A percentile compares a stretch with the other conserved stretches of the same genome.
Evolutionary conservation across 1,140 invertebrate species (phyloP).

Genomic region (Babylonia areolata): DNA sequence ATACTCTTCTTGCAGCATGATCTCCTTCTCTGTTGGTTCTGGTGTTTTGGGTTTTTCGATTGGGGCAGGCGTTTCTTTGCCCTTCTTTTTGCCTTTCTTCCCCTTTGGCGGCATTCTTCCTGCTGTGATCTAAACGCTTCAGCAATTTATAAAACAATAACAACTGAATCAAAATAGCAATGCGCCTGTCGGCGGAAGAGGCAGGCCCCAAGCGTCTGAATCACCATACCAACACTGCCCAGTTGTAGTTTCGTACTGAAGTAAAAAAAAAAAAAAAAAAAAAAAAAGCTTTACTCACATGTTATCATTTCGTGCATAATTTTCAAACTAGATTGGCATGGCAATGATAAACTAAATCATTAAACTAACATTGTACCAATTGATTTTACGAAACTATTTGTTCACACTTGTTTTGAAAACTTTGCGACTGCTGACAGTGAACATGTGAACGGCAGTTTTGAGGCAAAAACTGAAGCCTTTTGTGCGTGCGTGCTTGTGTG

Average conservation of each 20-base stretch:
- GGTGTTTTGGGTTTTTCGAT: conserved; percentile 56
- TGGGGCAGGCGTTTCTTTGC: conserved; percentile 53
- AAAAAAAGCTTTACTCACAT: not conserved
- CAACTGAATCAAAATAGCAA: not conserved
- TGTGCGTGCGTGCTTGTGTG: not conserved
- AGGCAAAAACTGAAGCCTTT: too few relatives aligned
- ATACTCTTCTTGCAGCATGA: conserved; percentile 71
- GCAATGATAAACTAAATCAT: too few relatives aligned
- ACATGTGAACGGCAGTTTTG: too few relatives aligned
- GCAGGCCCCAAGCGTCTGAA: not conserved
- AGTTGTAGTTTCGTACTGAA: conserved; percentile 3
- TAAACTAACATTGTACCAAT: too few relatives aligned
- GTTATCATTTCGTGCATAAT: too few relatives aligned
- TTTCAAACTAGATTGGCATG: too few relatives aligned
- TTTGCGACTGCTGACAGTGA: too few relatives aligned
- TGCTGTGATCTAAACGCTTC: not conserved
- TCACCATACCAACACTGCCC: conserved; percentile 22
- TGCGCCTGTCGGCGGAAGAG: not conserved
- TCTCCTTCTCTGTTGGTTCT: conserved; percentile 70
- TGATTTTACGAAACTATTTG: too few relatives aligned
- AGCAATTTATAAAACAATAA: not conserved
- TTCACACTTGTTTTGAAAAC: too few relatives aligned
- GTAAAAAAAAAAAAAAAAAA: not conserved
- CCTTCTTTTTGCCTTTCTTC: conserved; percentile 65
- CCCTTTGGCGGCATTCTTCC: conserved; percentile 71